Evolutionary conservation across 1,140 invertebrate species (phyloP), one percentile per base, ranked within the genome.

Genomic region (Temnothorax longispinosus): DNA sequence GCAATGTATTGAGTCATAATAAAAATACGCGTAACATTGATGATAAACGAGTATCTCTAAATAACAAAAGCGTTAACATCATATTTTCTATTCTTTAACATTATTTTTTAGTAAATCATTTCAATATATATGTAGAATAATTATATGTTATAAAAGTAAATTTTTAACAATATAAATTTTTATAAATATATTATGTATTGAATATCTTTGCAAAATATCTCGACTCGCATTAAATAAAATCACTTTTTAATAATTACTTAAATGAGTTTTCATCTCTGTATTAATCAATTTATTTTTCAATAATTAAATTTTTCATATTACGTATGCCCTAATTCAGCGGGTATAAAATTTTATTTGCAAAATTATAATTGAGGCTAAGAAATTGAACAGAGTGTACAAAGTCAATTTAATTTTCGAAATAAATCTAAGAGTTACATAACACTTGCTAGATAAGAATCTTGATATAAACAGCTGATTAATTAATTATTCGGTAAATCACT

Each of bases 231-330:
- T 58, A 76, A 76, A 44, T 60, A 62, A 41, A n/a, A 62, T 50
- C 2, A 18, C 27, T 35, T 77, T 62, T 47, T 47, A 58, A n/a
- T 47, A 47, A 62, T 50, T 64, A 60, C 10, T 60, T 27, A 27
- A 32, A 44, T 15, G 7, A 52, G 7, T 58, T 54, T 75, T 78
- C 6, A 54, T 50, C 11, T 32, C 3, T 58, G 44, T 21, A 38
- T 38, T 76, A 41, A 47, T 21, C n/a, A 47, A 65, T n/a, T 10
- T 6, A 54, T 64, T n/a, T 64, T 7, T 64, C 18, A 44, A 32
- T 62, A 32, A 62, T 77, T 62, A 56, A 56, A 35, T n/a, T 21
- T 62, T 76, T 41, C 21, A 11, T 58, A 75, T 58, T 41, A 27
- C 1, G 0, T 77, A 32, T n/a, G 18, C 10, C 5, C 6, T 44